Base-by-base conservation (phyloP, 2,113 vertebrate species). In the Serinus canaria region DNA sequence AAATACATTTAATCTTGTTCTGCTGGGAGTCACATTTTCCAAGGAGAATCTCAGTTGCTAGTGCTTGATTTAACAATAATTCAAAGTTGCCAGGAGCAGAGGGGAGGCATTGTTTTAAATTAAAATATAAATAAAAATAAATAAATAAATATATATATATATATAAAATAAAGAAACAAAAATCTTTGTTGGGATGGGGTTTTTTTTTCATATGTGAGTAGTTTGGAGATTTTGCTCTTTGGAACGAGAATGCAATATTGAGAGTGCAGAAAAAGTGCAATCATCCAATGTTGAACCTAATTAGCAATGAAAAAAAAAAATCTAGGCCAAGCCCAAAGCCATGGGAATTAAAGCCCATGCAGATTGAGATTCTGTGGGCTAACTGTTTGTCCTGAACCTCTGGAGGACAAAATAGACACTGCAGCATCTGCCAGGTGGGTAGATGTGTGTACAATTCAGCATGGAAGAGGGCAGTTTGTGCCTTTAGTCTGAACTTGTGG, bases 11-110 rank as follows among this genome's bases (percentile, higher is more conserved):
- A 37, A 69, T 83, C 27, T 86, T 87, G 50, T 56, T 76, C 70
- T 91, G 37, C 66, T 60, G 55, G 56, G 64, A 94, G 44, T 91
- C 59, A 55, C 35, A 43, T 78, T 92, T 95, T 94, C 81, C 67
- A 85, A 62, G 67, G 31, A 78, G 35, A 33, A 66, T 64, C 75
- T 89, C 83, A 37, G 28, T 76, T 56, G 52, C 49, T 87, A 73
- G 53, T 31, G 74, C 50, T 69, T 68, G 60, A 74, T 92, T 44
- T 82, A 90, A 39, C 43, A 93, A 10, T 75, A 92, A 63, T 56
- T 53, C 41, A 53, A 33, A 93, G 37, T 67, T 76, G 72, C 58
- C 66, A 87, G 59, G 41, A 86, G 43, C 27, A 79, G 69, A 87
- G 50, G 17, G 22, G 21, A 62, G 30, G 15, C 11, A 59, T 79